Evolutionary conservation across 2,113 vertebrate genomes (phyloP).

Genomic region (Aptenodytes patagonicus): DNA sequence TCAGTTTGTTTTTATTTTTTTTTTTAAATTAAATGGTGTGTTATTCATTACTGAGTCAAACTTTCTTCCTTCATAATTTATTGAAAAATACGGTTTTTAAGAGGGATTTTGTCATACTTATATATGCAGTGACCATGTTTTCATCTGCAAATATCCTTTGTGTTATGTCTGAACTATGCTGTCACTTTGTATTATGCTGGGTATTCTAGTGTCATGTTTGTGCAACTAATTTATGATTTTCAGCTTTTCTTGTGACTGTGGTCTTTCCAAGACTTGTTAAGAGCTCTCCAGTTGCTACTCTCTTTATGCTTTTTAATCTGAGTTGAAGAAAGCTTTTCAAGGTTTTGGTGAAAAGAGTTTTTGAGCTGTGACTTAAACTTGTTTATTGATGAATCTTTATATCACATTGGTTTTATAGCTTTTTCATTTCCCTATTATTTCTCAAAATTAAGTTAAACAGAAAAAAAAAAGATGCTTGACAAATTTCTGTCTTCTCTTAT

Average conservation of each 20-base stretch:
- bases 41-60: not conserved
- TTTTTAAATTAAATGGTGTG: not conserved
- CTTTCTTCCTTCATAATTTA: not conserved
- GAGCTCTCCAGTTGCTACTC: not conserved
- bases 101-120: not conserved
- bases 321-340: not conserved
- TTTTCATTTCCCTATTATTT: not conserved
- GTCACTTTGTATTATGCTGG: not conserved
- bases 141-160: not conserved
- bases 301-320: not conserved
- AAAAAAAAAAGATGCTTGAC: not conserved
- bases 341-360: not conserved
- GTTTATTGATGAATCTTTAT: not conserved
- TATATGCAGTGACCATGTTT: not conserved
- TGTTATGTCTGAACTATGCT: not conserved
- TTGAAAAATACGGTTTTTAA: not conserved
- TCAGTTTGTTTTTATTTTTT: not conserved
- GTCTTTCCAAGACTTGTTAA: not conserved
- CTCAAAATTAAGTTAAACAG: not conserved
- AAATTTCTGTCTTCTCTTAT: not conserved
- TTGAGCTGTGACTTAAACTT: not conserved
- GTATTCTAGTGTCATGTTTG: not conserved
- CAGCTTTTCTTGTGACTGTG: not conserved
- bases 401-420: not conserved
- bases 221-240: not conserved